Conservation (phyloP, 1,140 invertebrate genomes). For the Drosophila sp. region DNA sequence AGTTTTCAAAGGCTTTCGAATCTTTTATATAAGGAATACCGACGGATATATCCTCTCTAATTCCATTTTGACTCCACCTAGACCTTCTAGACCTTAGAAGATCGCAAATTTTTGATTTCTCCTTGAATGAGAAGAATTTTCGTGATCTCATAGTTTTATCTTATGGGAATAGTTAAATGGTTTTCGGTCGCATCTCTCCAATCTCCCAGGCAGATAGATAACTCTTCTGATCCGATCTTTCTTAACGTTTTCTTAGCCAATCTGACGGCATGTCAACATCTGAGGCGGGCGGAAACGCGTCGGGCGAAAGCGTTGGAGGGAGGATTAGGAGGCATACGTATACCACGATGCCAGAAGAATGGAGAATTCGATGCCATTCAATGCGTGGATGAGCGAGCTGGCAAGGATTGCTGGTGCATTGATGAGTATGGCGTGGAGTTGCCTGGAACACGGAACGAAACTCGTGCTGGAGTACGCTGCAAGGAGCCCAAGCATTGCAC, state of each 20-base stretch:
- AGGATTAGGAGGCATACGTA: constrained; percentile 83
- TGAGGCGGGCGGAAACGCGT: constrained; percentile 86
- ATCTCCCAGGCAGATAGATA: no score
- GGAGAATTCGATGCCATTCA: constrained; percentile 91
- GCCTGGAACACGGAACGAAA: constrained; percentile 88
- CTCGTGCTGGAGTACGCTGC: constrained; percentile 88
- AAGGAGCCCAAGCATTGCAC: constrained; percentile 88
- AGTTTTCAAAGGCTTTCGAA: no score
- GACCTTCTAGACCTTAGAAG: no score
- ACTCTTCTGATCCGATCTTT: neutral
- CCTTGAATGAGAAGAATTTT: no score
- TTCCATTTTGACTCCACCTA: no score
- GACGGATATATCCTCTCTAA: no score
- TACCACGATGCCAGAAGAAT: constrained; percentile 87
- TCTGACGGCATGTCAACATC: constrained; percentile 87
- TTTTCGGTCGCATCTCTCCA: no score
- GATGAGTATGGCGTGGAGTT: constrained; percentile 90
- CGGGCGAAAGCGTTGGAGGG: constrained; percentile 85
- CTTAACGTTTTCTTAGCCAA: constrained; percentile 76
- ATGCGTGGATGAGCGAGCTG: constrained; percentile 87
- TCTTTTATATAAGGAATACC: no score
- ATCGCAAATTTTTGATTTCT: no score
- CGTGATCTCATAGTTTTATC: no score
- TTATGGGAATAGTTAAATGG: no score
- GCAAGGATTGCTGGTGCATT: constrained; percentile 91